Evolutionary conservation across 1,140 invertebrate species (phyloP), one percentile per base, ranked within the genome.

Genomic region (Nylanderia fulva): DNA sequence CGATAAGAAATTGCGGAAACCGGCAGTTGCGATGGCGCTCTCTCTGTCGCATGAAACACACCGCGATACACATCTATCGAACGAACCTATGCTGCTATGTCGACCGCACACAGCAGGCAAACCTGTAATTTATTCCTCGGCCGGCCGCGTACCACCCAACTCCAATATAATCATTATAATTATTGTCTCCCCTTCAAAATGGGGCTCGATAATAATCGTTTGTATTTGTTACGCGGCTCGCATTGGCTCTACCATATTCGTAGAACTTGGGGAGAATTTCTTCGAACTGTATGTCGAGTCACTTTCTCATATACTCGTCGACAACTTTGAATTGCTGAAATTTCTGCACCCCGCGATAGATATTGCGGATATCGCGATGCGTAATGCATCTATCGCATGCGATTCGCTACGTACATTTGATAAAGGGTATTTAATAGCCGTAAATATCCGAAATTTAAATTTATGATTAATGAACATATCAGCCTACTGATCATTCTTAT

Each of bases 81-180:
- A 94, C 91, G 91, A 88, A 89, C 91, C 93, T 93, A 92, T 92
- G 91, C 90, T 68, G 88, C 92, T 94, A 91, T 92, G 92, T 92
- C 86, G 93, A 93, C 91, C 90, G 91, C 90, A 94, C 91, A 91
- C 91, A 91, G 90, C 90, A 91, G 90, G 90, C 88, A 93, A 93
- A 94, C 94, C 93, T 91, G 92, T 93, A 94, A 94, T 94, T 94
- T 94, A 94, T 94, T 92, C 90, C 87, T 90, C 88, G 88, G 85
- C 45, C 92, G 88, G 88, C 93, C 91, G 91, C 92, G 93, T 92
- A 92, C 92, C 92, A 91, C 92, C 92, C 93, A 83, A 91, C 91
- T 93, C 89, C 91, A 92, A 94, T 93, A 93, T 94, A 94, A 94
- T 93, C 91, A 94, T 94, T 94, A 93, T 94, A 93, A 94, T 94